Conservation (phyloP, 2,797 vertebrate genomes). For the Coilia nasus region DNA sequence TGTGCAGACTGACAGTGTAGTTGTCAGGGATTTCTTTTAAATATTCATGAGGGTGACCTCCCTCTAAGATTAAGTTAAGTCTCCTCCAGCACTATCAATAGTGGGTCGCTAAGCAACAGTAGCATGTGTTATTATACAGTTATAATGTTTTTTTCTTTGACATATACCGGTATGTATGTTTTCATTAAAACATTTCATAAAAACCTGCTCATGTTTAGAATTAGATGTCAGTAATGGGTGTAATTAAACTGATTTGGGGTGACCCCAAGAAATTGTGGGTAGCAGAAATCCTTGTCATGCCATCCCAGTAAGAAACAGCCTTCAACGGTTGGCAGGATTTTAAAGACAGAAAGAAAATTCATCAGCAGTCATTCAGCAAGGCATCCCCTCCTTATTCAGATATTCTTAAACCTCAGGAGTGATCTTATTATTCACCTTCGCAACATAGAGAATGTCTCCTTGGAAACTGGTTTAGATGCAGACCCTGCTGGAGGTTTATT, state of each 20-base stretch:
- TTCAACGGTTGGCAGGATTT: neutral
- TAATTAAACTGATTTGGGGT: neutral
- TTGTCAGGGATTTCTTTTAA: constrained; percentile 15
- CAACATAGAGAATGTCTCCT: constrained; percentile 31
- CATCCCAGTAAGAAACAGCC: neutral
- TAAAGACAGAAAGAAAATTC: neutral
- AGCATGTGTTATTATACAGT: constrained; percentile 10
- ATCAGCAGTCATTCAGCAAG: neutral
- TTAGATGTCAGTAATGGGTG: neutral
- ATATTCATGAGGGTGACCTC: constrained; percentile 45
- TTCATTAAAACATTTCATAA: neutral
- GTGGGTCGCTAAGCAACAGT: constrained; percentile 52
- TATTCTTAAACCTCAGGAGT: neutral
- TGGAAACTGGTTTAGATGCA: constrained; percentile 30
- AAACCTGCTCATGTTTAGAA: neutral
- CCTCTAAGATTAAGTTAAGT: constrained; percentile 41
- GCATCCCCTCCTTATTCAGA: neutral
- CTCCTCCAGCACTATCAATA: constrained; percentile 24
- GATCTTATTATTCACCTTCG: neutral
- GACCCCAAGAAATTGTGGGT: neutral
- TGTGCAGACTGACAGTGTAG: neutral
- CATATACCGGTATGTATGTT: neutral
- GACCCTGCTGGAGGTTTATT: neutral
- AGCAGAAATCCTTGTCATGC: neutral
- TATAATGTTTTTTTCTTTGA: constrained; percentile 16